Conservation (phyloP, 2,797 vertebrate species). For the Microctenopoma steveboyesi region DNA sequence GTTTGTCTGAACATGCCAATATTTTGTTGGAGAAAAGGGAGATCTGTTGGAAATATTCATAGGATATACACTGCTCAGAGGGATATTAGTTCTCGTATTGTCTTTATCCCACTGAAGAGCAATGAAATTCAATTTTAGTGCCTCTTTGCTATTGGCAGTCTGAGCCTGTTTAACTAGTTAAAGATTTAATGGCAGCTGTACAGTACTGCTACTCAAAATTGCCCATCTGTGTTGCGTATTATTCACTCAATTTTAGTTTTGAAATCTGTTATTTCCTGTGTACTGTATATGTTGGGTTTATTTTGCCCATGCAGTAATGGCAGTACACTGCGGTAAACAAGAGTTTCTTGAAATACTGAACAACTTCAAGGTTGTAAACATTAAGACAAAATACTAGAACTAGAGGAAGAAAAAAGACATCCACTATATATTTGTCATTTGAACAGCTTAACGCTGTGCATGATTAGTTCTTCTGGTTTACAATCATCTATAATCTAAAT, state of each 20-base stretch:
- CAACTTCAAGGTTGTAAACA: constrained; percentile 18
- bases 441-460: constrained; percentile 25
- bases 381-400: neutral
- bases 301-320: neutral
- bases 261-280: neutral
- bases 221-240: constrained; percentile 24
- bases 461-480: constrained; percentile 24
- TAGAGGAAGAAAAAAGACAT: neutral
- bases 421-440: constrained; percentile 13
- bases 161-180: constrained; percentile 23
- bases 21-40: neutral
- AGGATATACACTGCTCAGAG: constrained; percentile 12
- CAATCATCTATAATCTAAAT: neutral
- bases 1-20: neutral
- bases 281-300: neutral
- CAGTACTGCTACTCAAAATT: constrained; percentile 7
- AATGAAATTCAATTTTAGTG: constrained; percentile 30
- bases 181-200: constrained; percentile 34
- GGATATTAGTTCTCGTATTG: constrained; percentile 2
- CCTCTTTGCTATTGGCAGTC: constrained; percentile 29
- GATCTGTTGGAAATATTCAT: neutral
- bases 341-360: neutral
- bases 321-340: constrained; percentile 11
- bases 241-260: neutral
- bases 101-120: constrained; percentile 7